Conservation (phyloP, 2,888 invertebrate genomes). For the Alcis repandata region DNA sequence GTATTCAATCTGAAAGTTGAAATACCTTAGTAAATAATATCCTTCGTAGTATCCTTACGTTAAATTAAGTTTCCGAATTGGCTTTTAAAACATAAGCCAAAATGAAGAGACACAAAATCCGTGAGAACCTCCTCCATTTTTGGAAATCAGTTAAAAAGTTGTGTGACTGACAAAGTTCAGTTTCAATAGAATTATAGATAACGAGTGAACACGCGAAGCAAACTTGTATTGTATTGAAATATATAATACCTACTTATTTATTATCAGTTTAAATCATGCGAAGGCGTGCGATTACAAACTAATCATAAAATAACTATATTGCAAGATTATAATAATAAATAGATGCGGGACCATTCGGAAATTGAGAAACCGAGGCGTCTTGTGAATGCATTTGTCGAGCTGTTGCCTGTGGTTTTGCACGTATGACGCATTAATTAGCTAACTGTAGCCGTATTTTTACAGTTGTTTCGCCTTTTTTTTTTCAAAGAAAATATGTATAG, state of each 20-base stretch:
- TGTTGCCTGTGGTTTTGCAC: not conserved
- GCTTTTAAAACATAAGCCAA: no score
- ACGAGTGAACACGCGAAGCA: not conserved
- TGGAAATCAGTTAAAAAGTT: no score
- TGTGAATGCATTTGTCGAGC: slow-evolving; percentile 5
- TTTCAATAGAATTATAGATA: not conserved
- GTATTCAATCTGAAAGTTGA: no score
- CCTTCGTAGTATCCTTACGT: no score
- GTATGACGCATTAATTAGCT: not conserved
- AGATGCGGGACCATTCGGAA: slow-evolving; percentile 4
- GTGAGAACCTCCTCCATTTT: no score
- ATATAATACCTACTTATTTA: not conserved
- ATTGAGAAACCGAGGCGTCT: slow-evolving; percentile 3
- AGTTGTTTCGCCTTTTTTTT: no score
- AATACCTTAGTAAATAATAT: no score
- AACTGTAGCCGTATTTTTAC: no score
- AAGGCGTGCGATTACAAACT: slow-evolving; percentile 38
- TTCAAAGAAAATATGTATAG: no score
- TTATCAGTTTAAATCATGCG: slow-evolving; percentile 59
- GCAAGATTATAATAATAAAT: slow-evolving; percentile 39
- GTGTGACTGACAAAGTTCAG: no score
- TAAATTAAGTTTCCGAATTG: no score
- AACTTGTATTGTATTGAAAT: not conserved
- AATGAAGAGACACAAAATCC: no score
- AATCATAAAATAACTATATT: slow-evolving; percentile 46